These are phyloP conservation scores for Silurus asotus DNA, from an alignment of 2,113 vertebrate genomes.

Conservation along the genomic window DNA sequence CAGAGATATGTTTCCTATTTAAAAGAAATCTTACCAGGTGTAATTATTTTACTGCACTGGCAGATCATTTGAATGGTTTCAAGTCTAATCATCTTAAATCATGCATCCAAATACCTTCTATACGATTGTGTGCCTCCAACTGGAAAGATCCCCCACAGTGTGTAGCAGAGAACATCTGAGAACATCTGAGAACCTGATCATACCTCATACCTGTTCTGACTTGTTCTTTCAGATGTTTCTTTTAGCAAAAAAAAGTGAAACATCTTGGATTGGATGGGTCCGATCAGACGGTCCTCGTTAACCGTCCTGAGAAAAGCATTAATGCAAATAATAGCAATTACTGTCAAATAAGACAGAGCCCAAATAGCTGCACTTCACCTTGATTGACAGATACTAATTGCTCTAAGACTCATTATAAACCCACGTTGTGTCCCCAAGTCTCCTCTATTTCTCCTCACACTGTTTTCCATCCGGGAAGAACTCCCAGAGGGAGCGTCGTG, in stretches of 20 bases:
- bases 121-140: no score
- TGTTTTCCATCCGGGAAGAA: constrained; percentile 27
- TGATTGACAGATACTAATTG: constrained; percentile 50
- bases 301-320: constrained; percentile 7
- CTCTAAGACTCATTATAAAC: constrained; percentile 34
- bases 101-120: no score
- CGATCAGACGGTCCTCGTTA: not conserved
- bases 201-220: no score
- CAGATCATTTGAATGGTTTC: no score
- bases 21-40: no score
- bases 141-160: no score
- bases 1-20: no score
- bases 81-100: no score
- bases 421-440: not conserved
- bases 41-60: no score
- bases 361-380: not conserved
- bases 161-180: no score
- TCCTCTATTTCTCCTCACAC: constrained; percentile 11
- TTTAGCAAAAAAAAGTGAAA: not conserved
- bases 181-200: no score
- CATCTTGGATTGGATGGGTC: not conserved
- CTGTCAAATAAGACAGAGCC: constrained; percentile 5
- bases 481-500: constrained; percentile 21
- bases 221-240: no score
- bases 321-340: constrained; percentile 9